These are phyloP conservation scores for Cataglyphis rosenhaueri DNA, from an alignment of 2,888 invertebrate species.

Conservation along the genomic window DNA sequence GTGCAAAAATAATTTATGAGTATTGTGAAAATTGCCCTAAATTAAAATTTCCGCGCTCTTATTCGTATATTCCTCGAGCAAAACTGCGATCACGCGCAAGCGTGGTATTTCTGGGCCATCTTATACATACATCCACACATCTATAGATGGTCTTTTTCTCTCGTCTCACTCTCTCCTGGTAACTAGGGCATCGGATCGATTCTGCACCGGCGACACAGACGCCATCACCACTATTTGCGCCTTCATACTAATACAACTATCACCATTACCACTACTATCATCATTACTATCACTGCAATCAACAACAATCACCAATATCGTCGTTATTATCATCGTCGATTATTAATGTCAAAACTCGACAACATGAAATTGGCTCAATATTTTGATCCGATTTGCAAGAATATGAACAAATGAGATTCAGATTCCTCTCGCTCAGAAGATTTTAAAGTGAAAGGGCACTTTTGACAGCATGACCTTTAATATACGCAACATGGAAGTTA, in stretches of 20 bases:
- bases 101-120: not conserved
- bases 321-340: not conserved
- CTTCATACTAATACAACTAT: constrained; percentile 69
- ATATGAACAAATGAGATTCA: not conserved
- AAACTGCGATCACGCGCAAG: not conserved
- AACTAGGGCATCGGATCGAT: constrained; percentile 84
- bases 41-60: not conserved
- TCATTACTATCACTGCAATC: not conserved
- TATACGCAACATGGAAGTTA: not conserved
- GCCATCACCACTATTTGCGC: constrained; percentile 49
- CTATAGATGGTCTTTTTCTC: constrained; percentile 34
- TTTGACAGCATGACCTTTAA: not conserved
- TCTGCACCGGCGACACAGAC: constrained; percentile 65
- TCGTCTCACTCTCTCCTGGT: constrained; percentile 72
- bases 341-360: constrained; percentile 54
- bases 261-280: constrained; percentile 75
- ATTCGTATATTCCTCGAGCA: not conserved
- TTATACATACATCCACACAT: constrained; percentile 14
- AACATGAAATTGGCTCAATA: constrained; percentile 6
- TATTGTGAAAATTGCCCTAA: not conserved
- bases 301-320: constrained; percentile 15
- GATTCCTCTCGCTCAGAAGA: not conserved
- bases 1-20: not conserved
- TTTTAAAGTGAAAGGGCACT: not conserved
- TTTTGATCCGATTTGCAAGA: constrained; percentile 58